Conservation (phyloP, 2,113 vertebrate species). For the Oryzias curvinotus region DNA sequence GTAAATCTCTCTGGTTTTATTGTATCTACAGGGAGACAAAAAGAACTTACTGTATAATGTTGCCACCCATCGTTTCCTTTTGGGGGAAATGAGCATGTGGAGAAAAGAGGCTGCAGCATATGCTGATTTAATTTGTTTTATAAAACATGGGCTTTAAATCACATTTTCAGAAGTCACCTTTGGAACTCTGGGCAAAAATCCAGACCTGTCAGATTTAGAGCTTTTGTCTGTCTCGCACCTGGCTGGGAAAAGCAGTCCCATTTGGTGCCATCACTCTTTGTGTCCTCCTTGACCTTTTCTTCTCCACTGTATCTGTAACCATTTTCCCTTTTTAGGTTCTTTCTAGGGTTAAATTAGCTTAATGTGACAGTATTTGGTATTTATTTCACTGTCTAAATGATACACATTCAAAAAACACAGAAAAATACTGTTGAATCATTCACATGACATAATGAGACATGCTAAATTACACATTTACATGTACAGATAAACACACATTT, state of each 20-base stretch:
- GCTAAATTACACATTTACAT: slow-evolving; percentile 30
- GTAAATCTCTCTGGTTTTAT: too few species aligned
- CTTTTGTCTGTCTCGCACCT: slow-evolving; percentile 63
- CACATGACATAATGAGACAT: slow-evolving; percentile 13
- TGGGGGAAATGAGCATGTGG: too few species aligned
- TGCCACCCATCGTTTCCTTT: too few species aligned
- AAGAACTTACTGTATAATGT: too few species aligned
- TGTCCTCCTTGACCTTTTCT: slow-evolving; percentile 59
- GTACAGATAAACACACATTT: slow-evolving; percentile 38
- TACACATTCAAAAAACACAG: not conserved
- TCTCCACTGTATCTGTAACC: not conserved
- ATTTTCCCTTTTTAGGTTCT: too few species aligned
- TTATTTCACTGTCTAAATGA: slow-evolving; percentile 14
- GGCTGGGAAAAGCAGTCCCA: slow-evolving; percentile 43
- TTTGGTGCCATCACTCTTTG: slow-evolving; percentile 34
- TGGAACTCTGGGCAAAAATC: slow-evolving; percentile 40
- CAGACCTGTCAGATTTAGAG: slow-evolving; percentile 53
- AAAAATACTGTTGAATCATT: slow-evolving; percentile 6
- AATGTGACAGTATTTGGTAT: too few species aligned
- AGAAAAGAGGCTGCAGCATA: too few species aligned
- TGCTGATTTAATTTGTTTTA: too few species aligned
- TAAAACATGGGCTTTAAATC: slow-evolving; percentile 10
- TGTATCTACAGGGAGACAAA: too few species aligned
- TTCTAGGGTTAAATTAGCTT: too few species aligned
- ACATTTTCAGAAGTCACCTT: slow-evolving; percentile 53